Base-by-base conservation (phyloP, 2,797 vertebrate species). In the Ateles fusciceps region DNA sequence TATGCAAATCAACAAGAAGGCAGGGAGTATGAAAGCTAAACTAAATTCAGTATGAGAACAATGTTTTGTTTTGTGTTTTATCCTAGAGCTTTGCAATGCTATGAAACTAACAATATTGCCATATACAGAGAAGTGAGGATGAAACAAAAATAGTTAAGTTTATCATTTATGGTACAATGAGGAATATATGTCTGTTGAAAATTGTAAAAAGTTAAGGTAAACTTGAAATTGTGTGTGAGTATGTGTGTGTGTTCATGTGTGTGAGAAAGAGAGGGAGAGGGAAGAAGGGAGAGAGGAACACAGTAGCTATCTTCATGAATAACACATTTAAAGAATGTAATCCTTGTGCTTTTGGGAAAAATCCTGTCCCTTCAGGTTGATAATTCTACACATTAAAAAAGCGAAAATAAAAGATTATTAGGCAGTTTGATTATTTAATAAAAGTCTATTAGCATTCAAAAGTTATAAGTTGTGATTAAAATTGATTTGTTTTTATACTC, bases 341-440 rank as follows among this genome's bases (percentile, higher is more conserved):
- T 80, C 36, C 42, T 78, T 89, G 5, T 85, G 11, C 22, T 5
- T 74, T 91, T 61, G 71, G 44, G 42, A 89, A 78, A 96, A 95
- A 85, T 26, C 33, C 33, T 48, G 33, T 87, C 33, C 33, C 28
- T 95, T 90, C 76, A 94, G 7, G 24, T 80, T 94, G 61, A 24
- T 92, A 97, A 96, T n/a, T 81, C 30, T 74, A 50, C n/a, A 89
- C 7, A 97, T 52, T 78, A 64, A 78, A 85, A 90, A 80, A 78
- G 24, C 33, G 91, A 78, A 91, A 91, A 88, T 19, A 97, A 95
- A 96, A 95, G 28, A 96, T 93, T 81, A 74, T 74, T 93, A 95
- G 74, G 22, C n/a, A 89, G 30, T 90, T 86, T 57, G 52, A 87
- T 95, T 96, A 94, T 46, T 91, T 96, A 94, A 91, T 95, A 68